These are phyloP conservation scores for Poecilia picta DNA, from an alignment of 2,797 vertebrate species.

Conservation along the genomic window DNA sequence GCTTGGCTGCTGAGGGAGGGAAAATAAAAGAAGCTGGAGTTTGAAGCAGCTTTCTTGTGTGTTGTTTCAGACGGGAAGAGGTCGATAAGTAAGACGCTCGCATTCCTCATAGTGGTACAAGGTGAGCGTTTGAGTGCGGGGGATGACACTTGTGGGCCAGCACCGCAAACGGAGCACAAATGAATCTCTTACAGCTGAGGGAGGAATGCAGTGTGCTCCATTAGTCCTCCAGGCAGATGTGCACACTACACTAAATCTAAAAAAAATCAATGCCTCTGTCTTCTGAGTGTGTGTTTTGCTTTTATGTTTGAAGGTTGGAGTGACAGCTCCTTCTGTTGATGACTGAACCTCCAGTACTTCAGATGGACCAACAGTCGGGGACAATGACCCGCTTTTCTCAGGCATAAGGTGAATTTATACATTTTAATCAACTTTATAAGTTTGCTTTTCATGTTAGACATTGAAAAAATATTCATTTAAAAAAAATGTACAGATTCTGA, in stretches of 20 bases:
- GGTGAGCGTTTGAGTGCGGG: slow-evolving; percentile 36
- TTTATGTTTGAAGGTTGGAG: slow-evolving; percentile 50
- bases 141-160: slow-evolving; percentile 24
- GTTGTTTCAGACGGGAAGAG: slow-evolving; percentile 60
- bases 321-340: slow-evolving; percentile 42
- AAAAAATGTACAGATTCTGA: not conserved
- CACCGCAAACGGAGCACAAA: slow-evolving; percentile 45
- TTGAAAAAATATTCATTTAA: not conserved
- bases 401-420: slow-evolving; percentile 36
- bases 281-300: slow-evolving; percentile 49
- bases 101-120: slow-evolving; percentile 43
- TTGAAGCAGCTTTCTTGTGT: slow-evolving; percentile 72
- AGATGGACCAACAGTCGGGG: slow-evolving; percentile 21
- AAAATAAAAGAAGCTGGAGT: slow-evolving; percentile 80
- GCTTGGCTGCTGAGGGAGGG: slow-evolving; percentile 76
- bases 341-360: slow-evolving; percentile 20
- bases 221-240: slow-evolving; percentile 46
- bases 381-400: slow-evolving; percentile 14
- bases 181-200: slow-evolving; percentile 37
- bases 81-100: slow-evolving; percentile 48
- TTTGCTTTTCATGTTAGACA: not conserved
- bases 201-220: slow-evolving; percentile 53
- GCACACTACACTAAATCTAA: slow-evolving; percentile 38
- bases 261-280: slow-evolving; percentile 46
- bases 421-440: not conserved